phyloP scores from a whole-genome alignment of 2,113 vertebrate genomes.

The Galeopterus variegatus region DNA sequence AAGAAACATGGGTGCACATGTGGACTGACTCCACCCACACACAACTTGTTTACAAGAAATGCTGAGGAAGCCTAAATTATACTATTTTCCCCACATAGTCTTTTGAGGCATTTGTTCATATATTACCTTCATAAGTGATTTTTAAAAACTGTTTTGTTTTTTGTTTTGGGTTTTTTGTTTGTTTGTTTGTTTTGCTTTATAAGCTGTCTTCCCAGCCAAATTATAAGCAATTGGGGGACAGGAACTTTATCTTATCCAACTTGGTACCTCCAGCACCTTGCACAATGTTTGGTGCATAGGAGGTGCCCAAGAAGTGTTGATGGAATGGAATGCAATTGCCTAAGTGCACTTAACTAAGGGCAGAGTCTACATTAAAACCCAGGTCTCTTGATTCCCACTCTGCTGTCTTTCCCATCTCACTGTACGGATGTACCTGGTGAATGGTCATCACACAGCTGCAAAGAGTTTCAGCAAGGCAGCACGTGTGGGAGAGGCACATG shows the following conservation, averaged over 20 bases:
- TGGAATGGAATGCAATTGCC: not conserved
- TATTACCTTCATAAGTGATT: conserved; percentile 24
- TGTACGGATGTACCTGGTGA: not conserved
- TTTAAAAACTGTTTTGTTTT: not conserved
- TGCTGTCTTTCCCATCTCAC: not conserved
- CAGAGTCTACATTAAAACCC: conserved; percentile 4
- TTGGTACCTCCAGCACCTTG: not conserved
- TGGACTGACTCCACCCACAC: too few species aligned
- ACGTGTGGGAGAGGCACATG: not conserved
- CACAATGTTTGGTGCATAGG: not conserved
- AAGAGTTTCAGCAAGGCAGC: not conserved
- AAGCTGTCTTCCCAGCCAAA: conserved; percentile 31
- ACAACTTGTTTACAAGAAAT: too few species aligned
- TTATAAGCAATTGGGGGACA: not conserved
- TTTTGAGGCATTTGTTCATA: not conserved
- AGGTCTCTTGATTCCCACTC: not conserved
- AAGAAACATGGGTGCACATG: too few species aligned
- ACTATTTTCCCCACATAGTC: not conserved
- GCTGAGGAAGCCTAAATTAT: too few species aligned
- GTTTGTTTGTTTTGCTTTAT: not conserved
- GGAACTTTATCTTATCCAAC: not conserved
- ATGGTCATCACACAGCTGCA: not conserved
- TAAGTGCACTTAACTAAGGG: not conserved
- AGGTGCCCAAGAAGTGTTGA: not conserved
- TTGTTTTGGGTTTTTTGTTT: too few species aligned